phyloP scores from a whole-genome alignment of 1,140 invertebrate species.

The Scaptomyza pallida region DNA sequence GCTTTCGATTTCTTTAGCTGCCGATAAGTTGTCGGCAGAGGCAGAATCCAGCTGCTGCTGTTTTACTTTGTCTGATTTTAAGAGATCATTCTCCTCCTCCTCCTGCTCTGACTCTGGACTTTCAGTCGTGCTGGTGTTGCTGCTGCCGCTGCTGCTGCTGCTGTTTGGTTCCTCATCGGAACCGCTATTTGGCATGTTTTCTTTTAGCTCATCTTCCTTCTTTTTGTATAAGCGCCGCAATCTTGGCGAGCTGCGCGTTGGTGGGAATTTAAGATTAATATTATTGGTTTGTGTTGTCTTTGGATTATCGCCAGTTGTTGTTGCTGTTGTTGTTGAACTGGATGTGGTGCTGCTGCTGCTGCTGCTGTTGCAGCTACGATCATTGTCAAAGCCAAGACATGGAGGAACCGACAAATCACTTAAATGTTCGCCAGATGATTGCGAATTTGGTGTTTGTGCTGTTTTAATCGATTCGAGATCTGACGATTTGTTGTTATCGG shows the following conservation, averaged over 20 bases:
- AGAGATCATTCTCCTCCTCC: not conserved
- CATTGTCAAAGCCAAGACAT: conserved; percentile 55
- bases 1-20: not conserved
- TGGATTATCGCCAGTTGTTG: not conserved
- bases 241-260: conserved; percentile 3
- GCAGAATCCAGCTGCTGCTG: not conserved
- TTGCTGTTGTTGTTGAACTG: not conserved
- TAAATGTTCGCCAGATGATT: conserved; percentile 19
- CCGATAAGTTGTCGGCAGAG: not conserved
- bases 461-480: not conserved
- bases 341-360: conserved; percentile 17
- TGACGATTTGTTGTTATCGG: not conserved
- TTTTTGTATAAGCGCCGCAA: conserved; percentile 1
- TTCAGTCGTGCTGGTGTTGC: not conserved
- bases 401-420: conserved; percentile 63
- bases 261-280: not conserved
- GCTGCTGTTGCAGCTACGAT: conserved; percentile 18
- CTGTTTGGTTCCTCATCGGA: not conserved
- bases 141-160: not conserved
- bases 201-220: conserved; percentile 12
- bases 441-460: not conserved
- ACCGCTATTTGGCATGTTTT: not conserved
- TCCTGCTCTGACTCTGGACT: not conserved
- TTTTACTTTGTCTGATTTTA: not conserved
- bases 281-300: not conserved